Base-by-base conservation (phyloP, 2,888 invertebrate genomes). In the Athetis lepigone region DNA sequence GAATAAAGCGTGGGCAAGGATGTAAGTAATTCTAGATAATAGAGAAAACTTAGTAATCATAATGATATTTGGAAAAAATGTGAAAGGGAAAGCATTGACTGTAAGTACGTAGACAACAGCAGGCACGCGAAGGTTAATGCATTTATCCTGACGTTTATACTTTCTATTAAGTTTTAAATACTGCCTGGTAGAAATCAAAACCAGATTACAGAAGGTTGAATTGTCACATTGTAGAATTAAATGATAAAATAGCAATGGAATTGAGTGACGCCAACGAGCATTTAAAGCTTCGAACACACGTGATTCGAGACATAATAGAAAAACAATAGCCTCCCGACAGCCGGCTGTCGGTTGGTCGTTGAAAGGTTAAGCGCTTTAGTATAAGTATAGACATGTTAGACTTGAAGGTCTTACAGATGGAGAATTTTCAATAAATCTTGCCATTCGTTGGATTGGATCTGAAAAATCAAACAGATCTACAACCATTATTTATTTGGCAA, bases 401-500 rank as follows among this genome's bases (percentile, higher is more conserved):
- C n/a, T n/a, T n/a, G n/a, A n/a, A n/a, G n/a, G n/a, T n/a, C n/a
- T n/a, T n/a, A n/a, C n/a, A n/a, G n/a, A n/a, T n/a, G n/a, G n/a
- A n/a, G n/a, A n/a, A n/a, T n/a, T n/a, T n/a, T n/a, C n/a, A n/a
- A n/a, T n/a, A n/a, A 40, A 13, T 43, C 29, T 25, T 19, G 16
- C 36, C 11, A 40, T 37, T 45, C 50, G 27, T 47, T 23, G 27
- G 39, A 23, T 39, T 47, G 43, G 51, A 74, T 46, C 49, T 27
- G 25, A 52, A 64, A 56, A 43, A 7, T 13, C 16, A 39, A 55
- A 51, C 7, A 18, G 39, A 36, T 36, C 19, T n/a, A 21, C 21
- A 40, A 33, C 46, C 59, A 68, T 52, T 56, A 56, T 64, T 64
- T 59, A 8, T 40, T 58, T 33, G 45, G 40, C 37, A 37, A 19